A percentile compares a stretch with the other conserved stretches of the same genome.
These are phyloP conservation scores for Syritta pipiens DNA, from an alignment of 2,888 invertebrate species.

Conservation along the genomic window DNA sequence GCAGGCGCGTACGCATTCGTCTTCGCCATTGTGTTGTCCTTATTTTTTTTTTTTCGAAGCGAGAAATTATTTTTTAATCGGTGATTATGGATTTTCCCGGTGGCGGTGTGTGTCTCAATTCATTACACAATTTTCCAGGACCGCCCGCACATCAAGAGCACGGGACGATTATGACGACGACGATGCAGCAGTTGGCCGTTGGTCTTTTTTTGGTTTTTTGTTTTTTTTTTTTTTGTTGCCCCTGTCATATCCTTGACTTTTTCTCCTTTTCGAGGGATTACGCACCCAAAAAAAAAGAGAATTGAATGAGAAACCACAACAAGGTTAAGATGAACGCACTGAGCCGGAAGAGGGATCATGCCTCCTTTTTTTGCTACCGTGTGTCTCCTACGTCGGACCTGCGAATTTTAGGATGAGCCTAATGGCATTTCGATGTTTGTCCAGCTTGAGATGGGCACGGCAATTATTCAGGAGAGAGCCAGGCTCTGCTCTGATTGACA, in stretches of 20 bases:
- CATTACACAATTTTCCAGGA: conserved; percentile 62
- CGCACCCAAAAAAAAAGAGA: conserved; percentile 34
- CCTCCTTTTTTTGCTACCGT: conserved; percentile 46
- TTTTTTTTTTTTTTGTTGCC: no score
- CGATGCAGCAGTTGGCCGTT: conserved; percentile 42
- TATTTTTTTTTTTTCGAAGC: no score
- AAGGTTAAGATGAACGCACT: conserved; percentile 21
- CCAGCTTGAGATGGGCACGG: conserved; percentile 21
- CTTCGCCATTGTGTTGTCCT: no score
- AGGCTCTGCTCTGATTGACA: conserved; percentile 45
- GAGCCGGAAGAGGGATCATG: conserved; percentile 50
- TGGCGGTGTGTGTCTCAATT: no score
- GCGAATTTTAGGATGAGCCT: conserved; percentile 62
- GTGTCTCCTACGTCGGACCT: neutral
- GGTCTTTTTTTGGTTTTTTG: no score
- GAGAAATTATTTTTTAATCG: no score
- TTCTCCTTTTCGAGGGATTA: conserved; percentile 59
- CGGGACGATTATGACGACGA: no score
- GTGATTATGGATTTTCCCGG: no score
- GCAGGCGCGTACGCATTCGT: no score
- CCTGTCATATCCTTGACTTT: conserved; percentile 54
- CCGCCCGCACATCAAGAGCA: conserved; percentile 48
- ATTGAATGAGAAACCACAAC: conserved; percentile 59
- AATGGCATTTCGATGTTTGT: conserved; percentile 60
- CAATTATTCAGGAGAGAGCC: conserved; percentile 16